Percentiles rank a stretch among this genome's conserved stretches.
phyloP scores from a whole-genome alignment of 2,113 vertebrate species.

The Scatophagus argus region DNA sequence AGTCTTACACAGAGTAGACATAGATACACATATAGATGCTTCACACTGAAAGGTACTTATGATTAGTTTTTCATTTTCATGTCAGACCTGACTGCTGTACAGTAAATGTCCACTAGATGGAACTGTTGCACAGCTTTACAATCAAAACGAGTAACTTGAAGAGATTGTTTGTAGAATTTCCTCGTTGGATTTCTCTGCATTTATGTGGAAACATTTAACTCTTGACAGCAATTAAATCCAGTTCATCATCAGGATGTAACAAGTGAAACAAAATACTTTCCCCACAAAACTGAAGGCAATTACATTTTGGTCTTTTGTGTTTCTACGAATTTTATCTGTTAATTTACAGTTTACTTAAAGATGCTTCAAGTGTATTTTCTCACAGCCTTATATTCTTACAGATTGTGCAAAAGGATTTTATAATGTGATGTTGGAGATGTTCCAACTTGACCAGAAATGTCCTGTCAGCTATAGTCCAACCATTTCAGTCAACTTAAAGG shows the following conservation, averaged over 20 bases:
- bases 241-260: background rate
- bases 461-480: background rate
- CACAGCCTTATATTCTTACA: background rate
- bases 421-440: background rate
- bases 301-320: background rate
- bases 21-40: background rate
- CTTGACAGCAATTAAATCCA: background rate
- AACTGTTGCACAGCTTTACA: conserved; percentile 37
- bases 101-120: conserved; percentile 65
- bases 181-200: background rate
- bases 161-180: background rate
- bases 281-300: background rate
- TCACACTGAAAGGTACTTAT: background rate
- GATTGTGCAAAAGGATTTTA: background rate
- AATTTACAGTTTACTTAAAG: background rate
- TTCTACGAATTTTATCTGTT: too few relatives aligned
- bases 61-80: background rate
- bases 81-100: background rate
- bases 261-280: background rate
- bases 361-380: background rate
- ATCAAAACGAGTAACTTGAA: background rate
- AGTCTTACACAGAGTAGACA: background rate
- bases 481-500: too few relatives aligned
- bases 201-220: background rate
- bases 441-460: background rate